Evolutionary conservation across 2,888 invertebrate genomes (phyloP).

Genomic region (Phragmatobia fuliginosa): DNA sequence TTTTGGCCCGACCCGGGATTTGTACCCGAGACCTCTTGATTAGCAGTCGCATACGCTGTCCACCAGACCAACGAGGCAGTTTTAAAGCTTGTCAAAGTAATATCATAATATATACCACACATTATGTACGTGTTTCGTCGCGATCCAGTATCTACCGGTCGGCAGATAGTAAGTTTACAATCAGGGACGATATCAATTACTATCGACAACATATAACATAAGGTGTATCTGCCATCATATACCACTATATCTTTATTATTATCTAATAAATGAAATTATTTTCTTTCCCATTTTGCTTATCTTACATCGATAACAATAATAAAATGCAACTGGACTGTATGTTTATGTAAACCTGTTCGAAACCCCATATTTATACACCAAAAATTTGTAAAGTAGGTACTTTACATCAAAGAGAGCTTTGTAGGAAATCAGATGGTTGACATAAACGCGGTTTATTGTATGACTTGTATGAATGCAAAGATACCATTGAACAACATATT

Average conservation of each 20-base stretch:
- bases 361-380: too few species aligned
- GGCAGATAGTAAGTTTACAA: neutral
- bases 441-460: too few species aligned
- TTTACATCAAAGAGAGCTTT: too few species aligned
- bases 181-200: conserved; percentile 2
- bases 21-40: too few species aligned
- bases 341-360: neutral
- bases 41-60: too few species aligned
- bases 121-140: conserved; percentile 8
- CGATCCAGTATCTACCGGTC: conserved; percentile 4
- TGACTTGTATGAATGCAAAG: too few species aligned
- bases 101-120: conserved; percentile 9
- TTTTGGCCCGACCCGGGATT: too few species aligned
- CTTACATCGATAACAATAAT: neutral
- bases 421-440: too few species aligned
- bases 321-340: neutral
- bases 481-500: too few species aligned
- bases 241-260: conserved; percentile 6
- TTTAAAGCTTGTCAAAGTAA: neutral
- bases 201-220: conserved; percentile 8
- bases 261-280: conserved; percentile 11
- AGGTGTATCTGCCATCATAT: neutral
- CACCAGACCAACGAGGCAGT: too few species aligned
- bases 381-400: too few species aligned
- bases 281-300: conserved; percentile 7